Evolutionary conservation across 2,113 vertebrate species (phyloP).

Genomic region (Dipodomys stephensi): DNA sequence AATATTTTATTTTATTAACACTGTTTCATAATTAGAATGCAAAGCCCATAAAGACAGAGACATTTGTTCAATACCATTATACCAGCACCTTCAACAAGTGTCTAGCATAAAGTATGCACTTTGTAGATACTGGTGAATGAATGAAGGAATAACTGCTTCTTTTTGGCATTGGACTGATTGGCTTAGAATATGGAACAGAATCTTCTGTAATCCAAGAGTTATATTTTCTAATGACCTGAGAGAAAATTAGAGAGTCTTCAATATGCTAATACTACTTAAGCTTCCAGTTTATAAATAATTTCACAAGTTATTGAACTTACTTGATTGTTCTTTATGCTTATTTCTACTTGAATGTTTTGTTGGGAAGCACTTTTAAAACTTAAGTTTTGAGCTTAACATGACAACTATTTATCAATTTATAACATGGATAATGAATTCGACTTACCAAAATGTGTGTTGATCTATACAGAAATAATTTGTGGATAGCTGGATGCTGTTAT

Average conservation of each 20-base stretch:
- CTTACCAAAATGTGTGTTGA: conserved; percentile 5
- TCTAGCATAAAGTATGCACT: not conserved
- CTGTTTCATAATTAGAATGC: not conserved
- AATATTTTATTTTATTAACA: not conserved
- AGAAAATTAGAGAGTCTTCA: not conserved
- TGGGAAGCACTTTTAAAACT: not conserved
- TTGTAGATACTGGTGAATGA: not conserved
- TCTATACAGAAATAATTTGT: not conserved
- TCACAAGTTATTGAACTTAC: not conserved
- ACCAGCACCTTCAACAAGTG: not conserved
- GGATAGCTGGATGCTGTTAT: not conserved
- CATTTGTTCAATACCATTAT: not conserved
- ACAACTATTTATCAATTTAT: not conserved
- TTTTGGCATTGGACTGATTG: conserved; percentile 2
- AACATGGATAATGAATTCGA: not conserved
- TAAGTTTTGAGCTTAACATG: not conserved
- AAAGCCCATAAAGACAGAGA: not conserved
- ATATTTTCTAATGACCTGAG: not conserved
- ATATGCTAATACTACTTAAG: not conserved
- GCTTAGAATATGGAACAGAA: not conserved
- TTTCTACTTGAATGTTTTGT: conserved; percentile 4
- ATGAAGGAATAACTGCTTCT: conserved; percentile 5
- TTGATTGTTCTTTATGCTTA: not conserved
- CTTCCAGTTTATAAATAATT: not conserved
- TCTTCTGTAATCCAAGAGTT: not conserved